Conservation (phyloP, 2,888 invertebrate genomes). For the Leucozona laternaria region DNA sequence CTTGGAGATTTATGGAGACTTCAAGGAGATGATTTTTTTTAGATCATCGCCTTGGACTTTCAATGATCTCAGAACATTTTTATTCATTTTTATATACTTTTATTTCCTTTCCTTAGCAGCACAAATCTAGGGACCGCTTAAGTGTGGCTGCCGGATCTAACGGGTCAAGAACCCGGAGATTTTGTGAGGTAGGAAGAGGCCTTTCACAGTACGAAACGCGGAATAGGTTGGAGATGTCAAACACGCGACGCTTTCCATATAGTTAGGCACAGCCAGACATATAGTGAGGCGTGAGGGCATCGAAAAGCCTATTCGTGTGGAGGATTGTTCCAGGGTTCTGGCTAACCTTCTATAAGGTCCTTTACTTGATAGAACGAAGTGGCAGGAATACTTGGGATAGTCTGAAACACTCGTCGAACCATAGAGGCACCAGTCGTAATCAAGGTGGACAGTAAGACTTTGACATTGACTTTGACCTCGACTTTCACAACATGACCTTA, state of each 20-base stretch:
- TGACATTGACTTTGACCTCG: no score
- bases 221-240: not conserved
- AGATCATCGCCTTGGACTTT: no score
- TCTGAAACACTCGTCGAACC: not conserved
- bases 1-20: no score
- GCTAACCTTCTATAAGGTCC: not conserved
- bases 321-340: no score
- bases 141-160: not conserved
- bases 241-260: not conserved
- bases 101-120: no score
- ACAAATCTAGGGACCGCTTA: not conserved
- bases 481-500: no score
- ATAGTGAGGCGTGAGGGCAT: not conserved
- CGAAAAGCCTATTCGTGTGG: no score
- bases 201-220: not conserved
- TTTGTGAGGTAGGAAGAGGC: not conserved
- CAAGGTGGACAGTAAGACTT: no score
- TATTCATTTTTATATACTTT: no score
- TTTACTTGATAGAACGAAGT: not conserved
- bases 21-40: no score
- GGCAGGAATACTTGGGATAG: not conserved
- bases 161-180: not conserved
- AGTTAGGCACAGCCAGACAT: not conserved
- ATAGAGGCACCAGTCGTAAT: not conserved
- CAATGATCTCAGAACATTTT: no score